Conservation (phyloP, 1,140 invertebrate genomes). For the Carposina sasakii region DNA sequence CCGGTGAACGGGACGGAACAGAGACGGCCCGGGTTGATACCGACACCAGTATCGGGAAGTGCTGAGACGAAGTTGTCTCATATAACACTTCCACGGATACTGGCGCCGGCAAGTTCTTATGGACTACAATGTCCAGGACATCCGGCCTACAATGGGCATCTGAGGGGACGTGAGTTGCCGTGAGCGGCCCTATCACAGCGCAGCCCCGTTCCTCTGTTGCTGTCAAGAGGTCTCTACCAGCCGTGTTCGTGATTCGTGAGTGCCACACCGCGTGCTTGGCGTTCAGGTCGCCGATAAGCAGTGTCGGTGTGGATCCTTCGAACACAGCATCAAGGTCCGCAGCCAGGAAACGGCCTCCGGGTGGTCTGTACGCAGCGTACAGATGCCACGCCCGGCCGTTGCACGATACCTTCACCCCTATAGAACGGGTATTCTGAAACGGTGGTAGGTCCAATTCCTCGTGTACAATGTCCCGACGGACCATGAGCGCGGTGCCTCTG, state of each 20-base stretch:
- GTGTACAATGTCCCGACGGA: conserved; percentile 1
- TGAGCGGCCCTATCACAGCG: neutral
- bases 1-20: too few species aligned
- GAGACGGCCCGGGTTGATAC: too few species aligned
- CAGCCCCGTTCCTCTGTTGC: neutral
- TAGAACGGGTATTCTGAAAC: neutral
- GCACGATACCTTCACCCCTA: neutral
- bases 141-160: too few species aligned
- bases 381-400: neutral
- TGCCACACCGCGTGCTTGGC: conserved; percentile 5
- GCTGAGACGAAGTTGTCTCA: too few species aligned
- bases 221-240: neutral
- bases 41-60: too few species aligned
- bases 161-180: neutral
- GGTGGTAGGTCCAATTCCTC: neutral
- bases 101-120: too few species aligned
- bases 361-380: conserved; percentile 1
- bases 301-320: neutral
- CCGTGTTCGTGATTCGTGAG: neutral
- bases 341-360: neutral
- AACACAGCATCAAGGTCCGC: neutral
- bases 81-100: too few species aligned
- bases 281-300: conserved; percentile 2
- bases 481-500: conserved; percentile 3
- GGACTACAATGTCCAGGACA: too few species aligned